These are phyloP conservation scores for Cantharis nigra DNA, from an alignment of 2,888 invertebrate species.

Conservation along the genomic window DNA sequence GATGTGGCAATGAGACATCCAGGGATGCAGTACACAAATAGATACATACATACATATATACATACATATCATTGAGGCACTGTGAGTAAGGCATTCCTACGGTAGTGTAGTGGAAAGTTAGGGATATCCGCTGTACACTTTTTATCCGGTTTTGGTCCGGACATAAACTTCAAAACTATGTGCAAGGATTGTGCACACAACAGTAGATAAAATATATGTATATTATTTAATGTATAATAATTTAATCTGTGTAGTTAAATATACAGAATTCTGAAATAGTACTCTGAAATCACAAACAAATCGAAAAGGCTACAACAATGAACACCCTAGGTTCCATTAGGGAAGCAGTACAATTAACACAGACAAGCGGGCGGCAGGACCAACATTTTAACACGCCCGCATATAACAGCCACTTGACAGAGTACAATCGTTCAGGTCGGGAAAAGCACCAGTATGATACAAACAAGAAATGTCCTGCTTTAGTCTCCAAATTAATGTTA, in stretches of 20 bases:
- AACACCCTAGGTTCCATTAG: constrained; percentile 57
- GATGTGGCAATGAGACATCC: constrained; percentile 49
- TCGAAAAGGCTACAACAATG: constrained; percentile 58
- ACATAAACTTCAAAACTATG: constrained; percentile 55
- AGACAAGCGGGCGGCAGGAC: constrained; percentile 39
- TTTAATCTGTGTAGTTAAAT: constrained; percentile 54
- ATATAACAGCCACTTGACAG: constrained; percentile 53
- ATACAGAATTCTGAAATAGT: constrained; percentile 49
- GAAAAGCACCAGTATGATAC: constrained; percentile 55
- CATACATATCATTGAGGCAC: constrained; percentile 68
- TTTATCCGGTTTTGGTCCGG: constrained; percentile 45
- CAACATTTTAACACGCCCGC: constrained; percentile 30
- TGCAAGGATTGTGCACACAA: constrained; percentile 58
- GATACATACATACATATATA: constrained; percentile 54
- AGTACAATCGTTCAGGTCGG: constrained; percentile 53
- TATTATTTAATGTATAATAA: constrained; percentile 51
- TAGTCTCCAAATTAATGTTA: constrained; percentile 46
- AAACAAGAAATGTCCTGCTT: constrained; percentile 50
- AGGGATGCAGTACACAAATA: constrained; percentile 55
- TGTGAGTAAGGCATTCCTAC: constrained; percentile 83
- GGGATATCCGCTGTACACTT: constrained; percentile 52
- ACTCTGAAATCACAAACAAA: constrained; percentile 56
- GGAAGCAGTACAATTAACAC: constrained; percentile 56
- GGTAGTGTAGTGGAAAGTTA: constrained; percentile 68
- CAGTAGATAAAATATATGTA: constrained; percentile 58